phyloP scores from a whole-genome alignment of 2,113 vertebrate genomes.

The Rhizomys pruinosus region DNA sequence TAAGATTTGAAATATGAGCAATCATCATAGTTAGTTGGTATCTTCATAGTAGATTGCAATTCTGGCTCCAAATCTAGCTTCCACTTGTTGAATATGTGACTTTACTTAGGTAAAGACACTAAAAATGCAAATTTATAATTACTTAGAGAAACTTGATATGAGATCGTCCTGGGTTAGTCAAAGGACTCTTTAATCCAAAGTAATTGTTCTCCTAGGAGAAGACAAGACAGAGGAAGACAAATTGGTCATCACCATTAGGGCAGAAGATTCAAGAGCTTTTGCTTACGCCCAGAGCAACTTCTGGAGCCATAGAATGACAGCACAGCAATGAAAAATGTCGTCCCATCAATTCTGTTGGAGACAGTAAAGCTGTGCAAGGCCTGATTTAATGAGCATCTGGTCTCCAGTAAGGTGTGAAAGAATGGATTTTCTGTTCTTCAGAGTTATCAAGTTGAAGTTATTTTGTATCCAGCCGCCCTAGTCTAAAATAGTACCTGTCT shows the following conservation, averaged over 20 bases:
- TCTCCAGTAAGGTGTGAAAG: not conserved
- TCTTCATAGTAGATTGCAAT: not conserved
- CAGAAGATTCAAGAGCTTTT: not conserved
- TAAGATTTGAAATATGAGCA: too few relatives aligned
- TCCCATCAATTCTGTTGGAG: not conserved
- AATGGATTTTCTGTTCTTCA: not conserved
- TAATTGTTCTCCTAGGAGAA: not conserved
- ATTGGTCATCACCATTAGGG: not conserved
- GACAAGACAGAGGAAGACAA: not conserved
- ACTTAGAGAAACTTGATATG: not conserved
- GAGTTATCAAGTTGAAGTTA: not conserved
- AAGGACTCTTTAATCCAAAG: not conserved
- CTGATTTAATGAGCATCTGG: not conserved
- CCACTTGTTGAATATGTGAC: not conserved
- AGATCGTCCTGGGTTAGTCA: not conserved
- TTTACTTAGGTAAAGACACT: not conserved
- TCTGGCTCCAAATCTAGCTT: not conserved
- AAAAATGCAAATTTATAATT: not conserved
- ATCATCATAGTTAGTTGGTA: not conserved
- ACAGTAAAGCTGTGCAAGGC: not conserved
- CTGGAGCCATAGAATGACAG: not conserved
- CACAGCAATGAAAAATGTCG: not conserved
- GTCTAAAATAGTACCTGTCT: not conserved
- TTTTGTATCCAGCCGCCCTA: not conserved
- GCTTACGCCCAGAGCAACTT: not conserved